Conservation (phyloP, 2,797 vertebrate species). For the Danio kyathit region DNA sequence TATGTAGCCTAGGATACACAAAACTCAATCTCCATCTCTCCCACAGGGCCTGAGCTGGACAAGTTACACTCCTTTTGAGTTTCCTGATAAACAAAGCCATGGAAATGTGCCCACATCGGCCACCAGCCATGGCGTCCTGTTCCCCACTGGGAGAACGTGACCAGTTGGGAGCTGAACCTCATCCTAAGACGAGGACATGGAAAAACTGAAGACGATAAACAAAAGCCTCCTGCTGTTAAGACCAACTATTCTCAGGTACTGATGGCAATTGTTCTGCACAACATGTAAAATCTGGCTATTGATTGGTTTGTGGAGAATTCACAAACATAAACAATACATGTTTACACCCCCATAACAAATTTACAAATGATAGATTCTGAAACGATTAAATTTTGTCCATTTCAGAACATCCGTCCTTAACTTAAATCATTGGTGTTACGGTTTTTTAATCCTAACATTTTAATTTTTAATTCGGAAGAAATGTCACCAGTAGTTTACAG, state of each 20-base stretch:
- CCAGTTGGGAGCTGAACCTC: slow-evolving; percentile 33
- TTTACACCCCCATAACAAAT: slow-evolving; percentile 2
- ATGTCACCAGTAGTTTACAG: neutral
- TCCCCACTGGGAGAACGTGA: slow-evolving; percentile 23
- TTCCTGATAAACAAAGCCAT: slow-evolving; percentile 55
- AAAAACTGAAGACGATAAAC: slow-evolving; percentile 1
- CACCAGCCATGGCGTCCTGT: slow-evolving; percentile 32
- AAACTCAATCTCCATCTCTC: neutral
- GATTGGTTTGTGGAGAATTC: neutral
- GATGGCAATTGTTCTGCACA: neutral
- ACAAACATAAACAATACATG: neutral
- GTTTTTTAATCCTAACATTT: neutral
- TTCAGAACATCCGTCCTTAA: neutral
- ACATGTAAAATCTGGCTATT: neutral
- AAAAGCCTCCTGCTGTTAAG: neutral
- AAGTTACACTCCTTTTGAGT: slow-evolving; percentile 36
- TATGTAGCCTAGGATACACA: neutral
- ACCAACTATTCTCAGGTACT: neutral
- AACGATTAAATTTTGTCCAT: neutral
- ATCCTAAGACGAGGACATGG: neutral
- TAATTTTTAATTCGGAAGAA: neutral
- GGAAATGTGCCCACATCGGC: slow-evolving; percentile 27
- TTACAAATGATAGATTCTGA: neutral
- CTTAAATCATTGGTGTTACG: neutral
- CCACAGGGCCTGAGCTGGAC: slow-evolving; percentile 2